Evolutionary conservation across 2,888 invertebrate genomes (phyloP), one percentile per base, ranked within the genome.

Genomic region (Strigamia crassipes): DNA sequence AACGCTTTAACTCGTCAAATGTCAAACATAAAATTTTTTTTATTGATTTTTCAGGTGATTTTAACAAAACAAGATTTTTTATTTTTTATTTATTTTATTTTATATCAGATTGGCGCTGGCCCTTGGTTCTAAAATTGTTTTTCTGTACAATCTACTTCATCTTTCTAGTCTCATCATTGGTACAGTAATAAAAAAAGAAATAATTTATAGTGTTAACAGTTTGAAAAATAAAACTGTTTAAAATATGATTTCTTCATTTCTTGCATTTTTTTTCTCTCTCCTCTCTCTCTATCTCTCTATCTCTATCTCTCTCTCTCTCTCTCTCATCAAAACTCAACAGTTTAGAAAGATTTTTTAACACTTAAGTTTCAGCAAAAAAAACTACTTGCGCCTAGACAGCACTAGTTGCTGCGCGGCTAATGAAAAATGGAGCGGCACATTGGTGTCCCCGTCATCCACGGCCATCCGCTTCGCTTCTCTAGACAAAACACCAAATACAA

Each of bases 211-310:
- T n/a, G 42, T 56, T 80, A 80, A 80, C 80, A 80, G 80, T 80
- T 80, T 80, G 80, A 80, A 80, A 80, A 80, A 80, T 80, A 80
- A 80, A 80, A 80, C 80, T 61, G 80, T 80, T 80, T 80, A 80
- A 80, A 80, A 80, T 80, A 80, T 80, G 80, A 61, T 79, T 41
- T 56, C 51, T 56, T 78, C 41, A 38, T 80, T 79, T 61, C 80
- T 80, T 80, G 80, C 80, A 80, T 80, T 38, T 80, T 61, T 61
- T 61, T 46, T 6, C 8, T 38, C 3, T 6, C 6, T 6, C 6
- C 10, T 38, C 10, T 46, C 12, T 61, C 18, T 61, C 18, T 61
- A 0, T 38, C 38, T 38, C 10, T 38, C 10, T 46, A 1, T 61
- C 18, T 61, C 18, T 61, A 1, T 5, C 10, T 38, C 38, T 5